Percentiles rank a stretch among this genome's conserved stretches.
Evolutionary conservation across 30 jellyfish, hydroid and myxozoan species (phyloP).

Genomic region (Turritopsis dohrnii): DNA sequence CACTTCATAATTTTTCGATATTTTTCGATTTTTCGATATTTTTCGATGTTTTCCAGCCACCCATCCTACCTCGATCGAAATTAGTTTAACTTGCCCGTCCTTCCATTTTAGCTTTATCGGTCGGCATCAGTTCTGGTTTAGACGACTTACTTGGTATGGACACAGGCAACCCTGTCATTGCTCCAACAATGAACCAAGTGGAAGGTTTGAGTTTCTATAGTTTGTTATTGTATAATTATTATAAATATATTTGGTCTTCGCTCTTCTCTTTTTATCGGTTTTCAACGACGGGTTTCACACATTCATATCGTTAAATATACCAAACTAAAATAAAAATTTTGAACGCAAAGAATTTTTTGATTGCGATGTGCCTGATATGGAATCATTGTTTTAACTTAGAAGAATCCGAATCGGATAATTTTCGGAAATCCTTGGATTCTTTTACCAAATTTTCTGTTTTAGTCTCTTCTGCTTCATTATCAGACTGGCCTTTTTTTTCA

Average conservation of each 20-base stretch:
- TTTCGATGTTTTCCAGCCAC: not conserved
- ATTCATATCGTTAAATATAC: no score
- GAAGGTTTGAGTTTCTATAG: not conserved
- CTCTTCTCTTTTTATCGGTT: no score
- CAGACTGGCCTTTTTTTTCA: slow-evolving; percentile 21
- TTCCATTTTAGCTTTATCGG: slow-evolving; percentile 7
- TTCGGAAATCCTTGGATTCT: no score
- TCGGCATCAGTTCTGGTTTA: slow-evolving; percentile 18
- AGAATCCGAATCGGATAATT: no score
- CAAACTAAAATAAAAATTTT: no score
- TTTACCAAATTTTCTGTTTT: not conserved
- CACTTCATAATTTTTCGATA: not conserved
- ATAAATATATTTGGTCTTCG: no score
- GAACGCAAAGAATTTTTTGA: no score
- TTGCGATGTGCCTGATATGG: no score
- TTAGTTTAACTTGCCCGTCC: not conserved
- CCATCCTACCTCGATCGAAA: not conserved
- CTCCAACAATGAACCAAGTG: slow-evolving; percentile 3
- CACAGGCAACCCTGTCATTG: not conserved
- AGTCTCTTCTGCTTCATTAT: not conserved
- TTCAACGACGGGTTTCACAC: no score
- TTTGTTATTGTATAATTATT: no score
- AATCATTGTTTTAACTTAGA: no score
- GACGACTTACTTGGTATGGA: slow-evolving; percentile 35
- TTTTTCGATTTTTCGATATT: not conserved